Conservation (phyloP, 2,797 vertebrate genomes). For the Channallabes apus region DNA sequence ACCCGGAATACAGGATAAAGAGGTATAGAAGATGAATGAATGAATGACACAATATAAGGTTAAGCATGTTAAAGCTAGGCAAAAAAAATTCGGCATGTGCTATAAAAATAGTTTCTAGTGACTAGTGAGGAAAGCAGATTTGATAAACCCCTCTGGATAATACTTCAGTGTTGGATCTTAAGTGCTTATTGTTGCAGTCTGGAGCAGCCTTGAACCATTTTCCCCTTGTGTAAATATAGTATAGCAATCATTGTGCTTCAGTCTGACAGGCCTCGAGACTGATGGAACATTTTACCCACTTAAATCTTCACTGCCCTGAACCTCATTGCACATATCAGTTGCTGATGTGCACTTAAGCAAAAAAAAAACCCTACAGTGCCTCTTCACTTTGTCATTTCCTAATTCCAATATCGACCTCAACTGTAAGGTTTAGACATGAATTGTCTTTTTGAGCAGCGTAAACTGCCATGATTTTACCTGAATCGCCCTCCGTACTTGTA, state of each 20-base stretch:
- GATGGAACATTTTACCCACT: not conserved
- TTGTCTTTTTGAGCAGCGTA: not conserved
- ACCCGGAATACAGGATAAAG: too few species aligned
- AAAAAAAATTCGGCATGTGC: not conserved
- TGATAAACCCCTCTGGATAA: not conserved
- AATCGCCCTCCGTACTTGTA: not conserved
- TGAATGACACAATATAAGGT: too few species aligned
- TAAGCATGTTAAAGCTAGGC: not conserved
- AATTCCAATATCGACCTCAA: not conserved
- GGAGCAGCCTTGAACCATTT: not conserved
- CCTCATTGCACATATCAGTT: constrained; percentile 2
- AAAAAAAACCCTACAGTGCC: not conserved
- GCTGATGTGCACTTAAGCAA: constrained; percentile 12
- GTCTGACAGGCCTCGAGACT: not conserved
- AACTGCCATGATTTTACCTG: constrained; percentile 4
- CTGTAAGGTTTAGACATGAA: not conserved
- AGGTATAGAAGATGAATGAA: too few species aligned
- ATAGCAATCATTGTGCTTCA: not conserved
- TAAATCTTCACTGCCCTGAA: not conserved
- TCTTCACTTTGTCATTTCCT: not conserved
- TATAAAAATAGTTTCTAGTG: not conserved
- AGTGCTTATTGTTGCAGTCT: constrained; percentile 1
- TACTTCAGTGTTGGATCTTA: not conserved
- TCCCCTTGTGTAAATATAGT: not conserved
- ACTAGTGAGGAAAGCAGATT: not conserved